A percentile compares a stretch with the other conserved stretches of the same genome.
Conservation (phyloP, 2,888 invertebrate species). For the Pristionchus mayeri region DNA sequence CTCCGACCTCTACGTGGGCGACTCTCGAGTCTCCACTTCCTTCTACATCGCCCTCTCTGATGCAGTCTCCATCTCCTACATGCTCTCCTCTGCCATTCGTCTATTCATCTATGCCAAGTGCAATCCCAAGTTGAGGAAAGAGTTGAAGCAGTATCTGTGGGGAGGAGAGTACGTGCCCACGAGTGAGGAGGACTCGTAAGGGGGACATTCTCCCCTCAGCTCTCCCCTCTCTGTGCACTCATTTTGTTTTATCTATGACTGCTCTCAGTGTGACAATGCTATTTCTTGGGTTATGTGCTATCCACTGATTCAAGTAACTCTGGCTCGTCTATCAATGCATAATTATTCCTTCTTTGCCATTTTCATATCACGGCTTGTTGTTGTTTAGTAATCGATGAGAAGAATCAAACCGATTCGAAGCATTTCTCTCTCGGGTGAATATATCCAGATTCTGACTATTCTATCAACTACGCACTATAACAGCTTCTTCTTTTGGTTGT, state of each 20-base stretch:
- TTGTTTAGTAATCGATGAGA: constrained; percentile 9
- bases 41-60: constrained; percentile 59
- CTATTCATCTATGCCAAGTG: constrained; percentile 67
- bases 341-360: neutral
- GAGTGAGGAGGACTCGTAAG: constrained; percentile 29
- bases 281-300: too few relatives aligned
- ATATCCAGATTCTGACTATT: constrained; percentile 9
- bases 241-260: too few relatives aligned
- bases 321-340: neutral
- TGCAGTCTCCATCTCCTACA: constrained; percentile 64
- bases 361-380: neutral
- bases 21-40: constrained; percentile 28
- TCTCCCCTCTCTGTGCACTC: too few relatives aligned
- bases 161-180: constrained; percentile 1
- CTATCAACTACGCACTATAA: constrained; percentile 13
- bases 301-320: neutral
- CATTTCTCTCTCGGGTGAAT: constrained; percentile 6
- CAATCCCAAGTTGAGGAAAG: constrained; percentile 65
- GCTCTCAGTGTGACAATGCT: too few relatives aligned
- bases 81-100: constrained; percentile 65
- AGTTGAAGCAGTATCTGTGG: constrained; percentile 58
- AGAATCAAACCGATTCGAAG: neutral
- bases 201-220: neutral
- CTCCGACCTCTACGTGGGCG: neutral
- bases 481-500: constrained; percentile 6